phyloP scores from a whole-genome alignment of 2,113 vertebrate genomes.

The Amblyornis subalaris region DNA sequence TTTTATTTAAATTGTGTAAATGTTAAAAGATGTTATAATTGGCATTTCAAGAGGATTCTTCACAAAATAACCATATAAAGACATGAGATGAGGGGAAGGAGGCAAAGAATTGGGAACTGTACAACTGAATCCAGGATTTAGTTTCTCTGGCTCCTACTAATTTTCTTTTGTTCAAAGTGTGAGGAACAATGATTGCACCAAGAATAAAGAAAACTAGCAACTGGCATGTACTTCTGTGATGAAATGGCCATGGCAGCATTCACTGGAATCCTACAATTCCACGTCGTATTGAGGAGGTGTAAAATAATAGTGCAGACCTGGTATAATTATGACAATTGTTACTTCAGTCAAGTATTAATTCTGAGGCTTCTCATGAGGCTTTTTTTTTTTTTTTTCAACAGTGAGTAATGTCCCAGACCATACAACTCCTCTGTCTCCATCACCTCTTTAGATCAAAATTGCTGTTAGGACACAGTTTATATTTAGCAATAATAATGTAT shows the following conservation, averaged over 20 bases:
- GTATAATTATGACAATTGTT: neutral
- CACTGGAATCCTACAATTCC: neutral
- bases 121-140: neutral
- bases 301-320: neutral
- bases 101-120: neutral
- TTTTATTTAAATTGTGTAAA: neutral
- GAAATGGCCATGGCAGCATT: neutral
- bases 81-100: neutral
- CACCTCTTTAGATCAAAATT: constrained; percentile 53
- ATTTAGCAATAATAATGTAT: constrained; percentile 17
- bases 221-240: neutral
- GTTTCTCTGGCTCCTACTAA: neutral
- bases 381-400: neutral
- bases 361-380: neutral
- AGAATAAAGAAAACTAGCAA: neutral
- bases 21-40: neutral
- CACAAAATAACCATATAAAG: neutral
- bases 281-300: neutral
- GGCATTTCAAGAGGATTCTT: neutral
- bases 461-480: constrained; percentile 53
- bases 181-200: neutral
- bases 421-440: constrained; percentile 35
- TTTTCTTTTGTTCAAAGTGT: neutral
- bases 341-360: neutral
- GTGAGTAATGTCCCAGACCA: constrained; percentile 25